These are phyloP conservation scores for Sternarchorhynchus goeldii DNA, from an alignment of 2,797 vertebrate genomes.

Conservation along the genomic window DNA sequence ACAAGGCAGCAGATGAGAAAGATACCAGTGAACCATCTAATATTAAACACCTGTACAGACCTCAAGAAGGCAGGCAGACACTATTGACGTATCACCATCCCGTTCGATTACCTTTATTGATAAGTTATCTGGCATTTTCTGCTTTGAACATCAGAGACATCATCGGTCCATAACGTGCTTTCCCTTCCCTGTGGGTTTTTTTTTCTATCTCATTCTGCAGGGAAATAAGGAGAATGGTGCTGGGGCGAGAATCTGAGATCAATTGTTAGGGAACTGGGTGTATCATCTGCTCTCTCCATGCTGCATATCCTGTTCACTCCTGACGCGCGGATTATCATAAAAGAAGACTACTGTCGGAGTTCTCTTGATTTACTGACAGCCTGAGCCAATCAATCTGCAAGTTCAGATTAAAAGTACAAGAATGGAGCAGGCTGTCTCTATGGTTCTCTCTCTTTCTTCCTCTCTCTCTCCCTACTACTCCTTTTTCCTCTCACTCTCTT, in stretches of 20 bases:
- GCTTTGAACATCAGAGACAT: conserved; percentile 67
- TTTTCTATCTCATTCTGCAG: conserved; percentile 62
- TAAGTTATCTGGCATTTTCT: conserved; percentile 57
- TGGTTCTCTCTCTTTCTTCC: conserved; percentile 51
- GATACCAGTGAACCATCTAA: conserved; percentile 44
- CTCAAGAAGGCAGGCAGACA: conserved; percentile 41
- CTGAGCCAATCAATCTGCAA: conserved; percentile 73
- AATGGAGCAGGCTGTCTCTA: conserved; percentile 34
- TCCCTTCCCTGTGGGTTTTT: conserved; percentile 51
- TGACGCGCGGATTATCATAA: conserved; percentile 74
- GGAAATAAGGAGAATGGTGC: conserved; percentile 64
- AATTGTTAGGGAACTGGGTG: conserved; percentile 62
- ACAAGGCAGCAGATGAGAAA: conserved; percentile 43
- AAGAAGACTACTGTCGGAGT: conserved; percentile 68
- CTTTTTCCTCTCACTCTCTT: conserved; percentile 35
- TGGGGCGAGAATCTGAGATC: conserved; percentile 58
- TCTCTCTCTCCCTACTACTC: conserved; percentile 38
- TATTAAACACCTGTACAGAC: conserved; percentile 54
- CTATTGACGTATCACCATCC: conserved; percentile 48
- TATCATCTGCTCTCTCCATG: conserved; percentile 55
- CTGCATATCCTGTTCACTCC: conserved; percentile 53
- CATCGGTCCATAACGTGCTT: conserved; percentile 58
- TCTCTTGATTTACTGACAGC: conserved; percentile 70
- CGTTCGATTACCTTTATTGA: conserved; percentile 61
- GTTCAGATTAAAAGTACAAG: conserved; percentile 75